Evolutionary conservation across 1,140 invertebrate species (phyloP), one percentile per base, ranked within the genome.

Genomic region (Nephotettix cincticeps): DNA sequence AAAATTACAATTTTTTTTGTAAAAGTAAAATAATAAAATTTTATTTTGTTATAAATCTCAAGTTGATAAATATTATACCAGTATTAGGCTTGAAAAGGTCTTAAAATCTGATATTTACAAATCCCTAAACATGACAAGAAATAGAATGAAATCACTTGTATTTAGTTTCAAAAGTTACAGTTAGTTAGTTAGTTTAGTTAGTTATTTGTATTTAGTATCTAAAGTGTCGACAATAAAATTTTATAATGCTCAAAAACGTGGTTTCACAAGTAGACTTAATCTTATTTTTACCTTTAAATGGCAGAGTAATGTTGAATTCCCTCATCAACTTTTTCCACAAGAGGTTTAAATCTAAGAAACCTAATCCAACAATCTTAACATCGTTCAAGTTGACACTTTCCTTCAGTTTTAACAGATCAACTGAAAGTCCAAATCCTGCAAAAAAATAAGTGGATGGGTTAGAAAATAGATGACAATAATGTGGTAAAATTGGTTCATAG

Each of bases 391-490:
- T 80, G 89, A 84, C 19, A 93, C 86, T 70, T 94, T 76, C 81
- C 77, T 27, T 88, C 78, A 78, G 90, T 88, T 63, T 84, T 81
- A 21, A 81, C 77, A 64, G 88, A 80, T 69, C 85, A 84, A 80
- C 88, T 88, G 69, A 88, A 87, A 21, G 94, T 81, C 75, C 92
- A 92, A 93, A 77, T 30, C 92, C 91, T 87, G 76, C 14, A 78
- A 80, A 69, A 71, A 75, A 30, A 75, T 58, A 74, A 63, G 21
- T 4, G 17, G 4, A 13, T 28, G 3, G 19, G 6, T 21, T 23
- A 13, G 36, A 17, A 68, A 68, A n/a, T n/a, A n/a, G n/a, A n/a
- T n/a, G n/a, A n/a, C n/a, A n/a, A n/a, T n/a, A n/a, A n/a, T n/a
- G n/a, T n/a, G n/a, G n/a, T n/a, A n/a, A n/a, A n/a, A n/a, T n/a